Evolutionary conservation across 2,113 vertebrate genomes (phyloP), one percentile per base, ranked within the genome.

Genomic region (Columba livia): DNA sequence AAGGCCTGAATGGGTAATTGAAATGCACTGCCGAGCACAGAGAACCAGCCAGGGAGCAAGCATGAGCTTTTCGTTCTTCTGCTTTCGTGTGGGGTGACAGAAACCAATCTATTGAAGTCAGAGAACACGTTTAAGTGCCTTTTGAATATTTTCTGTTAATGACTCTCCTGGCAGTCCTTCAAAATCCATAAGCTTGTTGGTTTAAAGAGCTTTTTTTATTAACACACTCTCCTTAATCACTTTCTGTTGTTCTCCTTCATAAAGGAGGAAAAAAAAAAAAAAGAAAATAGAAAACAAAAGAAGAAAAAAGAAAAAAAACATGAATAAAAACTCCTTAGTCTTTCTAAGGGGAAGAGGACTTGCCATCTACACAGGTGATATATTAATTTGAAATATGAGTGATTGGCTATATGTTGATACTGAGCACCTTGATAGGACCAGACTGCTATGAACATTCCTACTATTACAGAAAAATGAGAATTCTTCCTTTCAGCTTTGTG

Each of bases 131-230:
- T 87, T 94, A 96, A 96, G 88, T 95, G 82, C 79, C 89, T 93
- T 97, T 89, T 94, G 91, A 97, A 91, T 90, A 90, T 88, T 96
- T 96, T 80, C 75, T 54, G 42, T 88, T 96, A 94, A 96, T 96
- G 94, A 93, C 82, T 96, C 72, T 97, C 85, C 74, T 93, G 89
- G 91, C 92, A 90, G 73, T 75, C 78, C 93, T 94, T 95, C 94
- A 95, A 97, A 94, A 96, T 93, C 91, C 80, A 92, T 94, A 89
- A 93, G 70, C 91, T 93, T 95, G 81, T 94, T 95, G 89, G n/a
- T 91, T 94, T 96, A 95, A 96, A 96, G 89, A 89, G 79, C 42
- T 79, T 78, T 90, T 69, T 91, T 85, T 91, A 78, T 96, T 93
- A 92, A 88, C 89, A 95, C 47, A 28, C 57, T 95, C 81, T 90